These are phyloP conservation scores for Lacerta viridis DNA, from an alignment of 2,797 vertebrate species.

Conservation along the genomic window DNA sequence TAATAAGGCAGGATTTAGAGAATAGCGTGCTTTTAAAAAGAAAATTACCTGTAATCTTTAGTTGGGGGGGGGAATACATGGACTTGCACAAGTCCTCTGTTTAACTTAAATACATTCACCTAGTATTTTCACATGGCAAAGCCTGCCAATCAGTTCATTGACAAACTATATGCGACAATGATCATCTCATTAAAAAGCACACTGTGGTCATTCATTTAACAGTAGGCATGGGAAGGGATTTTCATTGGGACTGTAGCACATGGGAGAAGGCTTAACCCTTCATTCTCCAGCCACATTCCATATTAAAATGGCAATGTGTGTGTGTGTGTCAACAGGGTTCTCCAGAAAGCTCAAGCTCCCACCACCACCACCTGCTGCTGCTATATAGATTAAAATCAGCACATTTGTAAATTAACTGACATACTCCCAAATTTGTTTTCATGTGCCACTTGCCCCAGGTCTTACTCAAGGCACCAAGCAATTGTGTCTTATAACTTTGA, in stretches of 20 bases:
- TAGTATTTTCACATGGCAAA: neutral
- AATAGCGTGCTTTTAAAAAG: neutral
- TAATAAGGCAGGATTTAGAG: neutral
- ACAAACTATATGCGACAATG: neutral
- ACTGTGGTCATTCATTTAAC: neutral
- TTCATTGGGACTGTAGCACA: neutral
- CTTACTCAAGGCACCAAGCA: neutral
- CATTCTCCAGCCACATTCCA: no score
- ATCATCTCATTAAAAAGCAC: neutral
- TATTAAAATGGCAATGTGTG: no score
- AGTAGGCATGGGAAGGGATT: neutral
- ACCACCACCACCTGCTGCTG: no score
- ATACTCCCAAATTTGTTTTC: neutral
- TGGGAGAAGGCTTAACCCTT: neutral
- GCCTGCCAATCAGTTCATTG: neutral
- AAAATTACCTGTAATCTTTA: neutral
- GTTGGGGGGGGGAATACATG: neutral
- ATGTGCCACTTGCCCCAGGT: neutral
- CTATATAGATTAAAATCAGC: neutral
- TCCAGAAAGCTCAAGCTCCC: no score
- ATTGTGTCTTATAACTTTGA: neutral
- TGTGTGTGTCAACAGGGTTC: no score
- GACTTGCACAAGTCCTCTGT: neutral
- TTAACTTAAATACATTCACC: neutral
- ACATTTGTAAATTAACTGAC: neutral